Evolutionary conservation across 2,797 vertebrate genomes (phyloP), one percentile per base, ranked within the genome.

Genomic region (Pseudochirops corinnae): DNA sequence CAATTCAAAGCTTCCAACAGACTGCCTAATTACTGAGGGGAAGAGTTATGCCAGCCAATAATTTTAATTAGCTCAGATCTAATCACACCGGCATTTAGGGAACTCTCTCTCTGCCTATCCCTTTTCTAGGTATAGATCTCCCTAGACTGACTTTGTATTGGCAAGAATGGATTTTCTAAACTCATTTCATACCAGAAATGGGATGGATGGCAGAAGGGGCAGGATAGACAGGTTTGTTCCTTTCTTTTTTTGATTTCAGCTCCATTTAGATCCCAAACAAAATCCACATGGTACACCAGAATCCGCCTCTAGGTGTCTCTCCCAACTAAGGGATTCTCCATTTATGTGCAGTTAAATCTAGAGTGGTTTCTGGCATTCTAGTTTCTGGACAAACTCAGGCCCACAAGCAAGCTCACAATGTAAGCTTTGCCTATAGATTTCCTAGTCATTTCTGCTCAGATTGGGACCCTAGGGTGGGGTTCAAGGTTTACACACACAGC

Each of bases 1-100:
- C 39, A 46, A 87, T 87, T 87, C 74, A 50, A 87, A 50, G 21
- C 31, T 87, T 87, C 74, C 74, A 50, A 87, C 74, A 87, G 74
- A 39, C 74, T 87, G 39, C 74, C 74, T 87, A 87, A 87, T 87
- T 87, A 87, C 74, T 87, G 74, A 87, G 74, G 39, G 74, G 74
- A 87, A 87, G 39, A 87, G 39, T 87, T 87, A 87, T 87, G 74
- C 74, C 39, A 87, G 74, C 74, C 46, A 87, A 87, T 87, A 87
- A 87, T 87, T 87, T 87, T 87, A 87, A 87, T 87, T 87, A 87
- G 39, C 74, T 87, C 39, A 11, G 74, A 87, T 50, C 21, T 87
- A 87, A 87, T 87, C 74, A 87, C 74, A 87, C 3, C 7, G 50
- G 62, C 39, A 46, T 87, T 87, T 46, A 39, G 39, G 39, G 39